Evolutionary conservation across 2,888 invertebrate species (phyloP), one percentile per base, ranked within the genome.

Genomic region (Synanthedon formicaeformis): DNA sequence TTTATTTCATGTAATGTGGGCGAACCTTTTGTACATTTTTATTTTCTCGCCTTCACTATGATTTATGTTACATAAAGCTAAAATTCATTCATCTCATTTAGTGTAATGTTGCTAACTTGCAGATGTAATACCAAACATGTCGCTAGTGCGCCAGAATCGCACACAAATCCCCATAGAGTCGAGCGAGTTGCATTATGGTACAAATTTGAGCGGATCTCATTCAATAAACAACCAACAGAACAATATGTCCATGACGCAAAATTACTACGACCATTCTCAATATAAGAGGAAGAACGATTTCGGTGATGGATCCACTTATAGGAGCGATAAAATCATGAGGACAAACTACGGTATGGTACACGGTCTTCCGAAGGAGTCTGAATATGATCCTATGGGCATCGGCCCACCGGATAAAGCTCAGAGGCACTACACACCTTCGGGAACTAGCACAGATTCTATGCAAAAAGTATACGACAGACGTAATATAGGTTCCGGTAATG

Each of bases 201-300:
- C 78, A 55, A 72, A 65, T 55, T 72, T 81, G 66, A 69, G 63
- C 50, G 58, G 72, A 1, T 64, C 78, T 2, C 45, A 45, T 45
- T 57, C 71, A 1, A 57, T 67, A 5, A 64, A 61, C 52, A 73
- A 69, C 55, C 78, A 73, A 55, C 83, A 79, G 51, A 75, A 72
- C 56, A 62, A 70, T 2, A 66, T 81, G 58, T 79, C 83, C 0
- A 72, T 80, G 64, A 64, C 80, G 4, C 68, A 81, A 3, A 77
- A 73, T 58, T 81, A 84, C 58, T 87, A 82, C 60, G 85, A 87
- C 16, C 70, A 85, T 16, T 57, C 68, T 4, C 82, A 77, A 4
- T 84, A 79, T 59, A 87, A 87, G 58, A 67, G 86, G 54, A 87
- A 86, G 57, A 81, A 78, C 57, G 83, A 86, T 41, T 87, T 82